Evolutionary conservation across 2,797 vertebrate species (phyloP), one percentile per base, ranked within the genome.

Genomic region (Falco biarmicus): DNA sequence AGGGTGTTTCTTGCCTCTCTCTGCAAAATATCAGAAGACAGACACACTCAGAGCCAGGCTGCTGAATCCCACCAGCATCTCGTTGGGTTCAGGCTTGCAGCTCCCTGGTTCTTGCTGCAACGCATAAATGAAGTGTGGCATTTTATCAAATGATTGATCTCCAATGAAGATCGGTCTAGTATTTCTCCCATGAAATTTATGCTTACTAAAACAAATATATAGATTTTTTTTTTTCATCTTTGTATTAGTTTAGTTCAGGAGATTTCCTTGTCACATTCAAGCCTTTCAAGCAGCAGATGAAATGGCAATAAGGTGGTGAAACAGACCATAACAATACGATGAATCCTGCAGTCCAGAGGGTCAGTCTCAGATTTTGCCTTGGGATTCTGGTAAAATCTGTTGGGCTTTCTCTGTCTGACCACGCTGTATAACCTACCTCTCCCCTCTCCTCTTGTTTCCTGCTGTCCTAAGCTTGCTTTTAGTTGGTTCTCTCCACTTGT

Each of bases 91-190:
- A 75, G 68, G 11, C 28, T 45, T 59, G 34, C 41, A 92, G 31
- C 21, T 63, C 18, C 20, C 5, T 0, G 1, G 13, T 69, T 90
- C 41, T 53, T 78, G 54, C 32, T 2, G 7, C 47, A 63, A 47
- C 13, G 21, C 28, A 43, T 37, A 89, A 66, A 15, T 43, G n/a
- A 90, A 94, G 41, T 6, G 16, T n/a, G 19, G 17, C 31, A 31
- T 37, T 92, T 89, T 59, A 90, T 90, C 53, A 84, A 73, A 66
- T 53, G 39, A 92, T 83, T 95, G 82, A 79, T 96, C 54, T 96
- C 63, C 93, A 89, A 12, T 59, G 65, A 87, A 91, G 71, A 94
- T 64, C 80, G 74, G 13, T 61, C 37, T 47, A 51, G 39, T 26
- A 57, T 76, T 41, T 77, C 56, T 68, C n/a, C 56, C 71, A 69